Evolutionary conservation across 1,140 invertebrate species (phyloP).

Genomic region (Drosophila bipectinata): DNA sequence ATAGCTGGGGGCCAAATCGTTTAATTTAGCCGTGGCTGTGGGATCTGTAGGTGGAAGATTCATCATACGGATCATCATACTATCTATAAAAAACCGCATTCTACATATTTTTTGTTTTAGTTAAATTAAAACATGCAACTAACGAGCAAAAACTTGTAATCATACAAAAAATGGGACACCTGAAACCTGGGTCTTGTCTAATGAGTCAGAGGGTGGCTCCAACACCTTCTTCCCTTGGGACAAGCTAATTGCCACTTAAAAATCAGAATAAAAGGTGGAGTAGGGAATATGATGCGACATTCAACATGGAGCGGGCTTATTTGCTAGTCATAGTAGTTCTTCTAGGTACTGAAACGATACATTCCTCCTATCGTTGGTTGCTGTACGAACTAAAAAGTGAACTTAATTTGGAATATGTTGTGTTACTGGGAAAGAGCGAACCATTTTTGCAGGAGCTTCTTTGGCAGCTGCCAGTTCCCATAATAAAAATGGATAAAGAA

Average conservation of each 20-base stretch:
- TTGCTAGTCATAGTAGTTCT: constrained; percentile 5
- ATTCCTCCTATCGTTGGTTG: neutral
- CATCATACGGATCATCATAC: too few relatives aligned
- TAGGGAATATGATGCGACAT: neutral
- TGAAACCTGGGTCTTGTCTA: neutral
- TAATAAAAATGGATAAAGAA: constrained; percentile 33
- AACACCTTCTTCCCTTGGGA: neutral
- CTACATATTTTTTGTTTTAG: neutral
- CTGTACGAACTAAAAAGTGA: constrained; percentile 23
- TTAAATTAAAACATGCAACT: neutral
- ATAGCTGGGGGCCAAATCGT: neutral
- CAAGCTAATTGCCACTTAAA: neutral
- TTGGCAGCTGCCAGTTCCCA: constrained; percentile 32
- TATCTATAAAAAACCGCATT: neutral
- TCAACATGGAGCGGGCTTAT: constrained; percentile 34
- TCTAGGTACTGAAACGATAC: neutral
- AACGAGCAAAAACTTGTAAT: neutral
- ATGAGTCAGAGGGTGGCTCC: constrained; percentile 18
- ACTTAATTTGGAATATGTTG: constrained; percentile 40
- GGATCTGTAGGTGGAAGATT: too few relatives aligned
- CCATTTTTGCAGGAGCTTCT: constrained; percentile 6
- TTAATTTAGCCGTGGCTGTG: too few relatives aligned
- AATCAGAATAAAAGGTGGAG: constrained; percentile 36
- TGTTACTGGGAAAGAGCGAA: constrained; percentile 16
- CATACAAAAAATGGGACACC: constrained; percentile 10